A percentile compares a stretch with the other conserved stretches of the same genome.
Evolutionary conservation across 2,888 invertebrate species (phyloP).

Genomic region (Lithophane socia): DNA sequence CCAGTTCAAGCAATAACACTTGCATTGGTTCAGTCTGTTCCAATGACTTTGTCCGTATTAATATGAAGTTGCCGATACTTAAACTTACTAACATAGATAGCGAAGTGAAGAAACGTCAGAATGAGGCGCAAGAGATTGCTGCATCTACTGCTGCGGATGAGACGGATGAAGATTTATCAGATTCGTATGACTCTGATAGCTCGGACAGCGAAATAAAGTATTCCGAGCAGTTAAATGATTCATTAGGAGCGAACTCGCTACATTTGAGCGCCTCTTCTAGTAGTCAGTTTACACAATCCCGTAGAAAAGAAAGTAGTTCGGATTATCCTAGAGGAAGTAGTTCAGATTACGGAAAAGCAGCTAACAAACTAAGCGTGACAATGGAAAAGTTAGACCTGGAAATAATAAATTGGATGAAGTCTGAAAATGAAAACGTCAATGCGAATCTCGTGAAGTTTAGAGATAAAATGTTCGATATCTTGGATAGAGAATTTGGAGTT

Average conservation of each 20-base stretch:
- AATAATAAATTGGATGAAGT: slow-evolving; percentile 75
- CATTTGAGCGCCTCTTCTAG: slow-evolving; percentile 69
- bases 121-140: not conserved
- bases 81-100: slow-evolving; percentile 71
- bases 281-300: slow-evolving; percentile 8
- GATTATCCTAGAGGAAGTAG: slow-evolving; percentile 15
- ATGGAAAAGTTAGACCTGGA: slow-evolving; percentile 74
- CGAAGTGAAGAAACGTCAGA: slow-evolving; percentile 44
- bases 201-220: slow-evolving; percentile 25
- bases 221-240: slow-evolving; percentile 39
- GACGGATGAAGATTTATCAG: slow-evolving; percentile 32
- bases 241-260: slow-evolving; percentile 52
- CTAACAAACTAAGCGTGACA: slow-evolving; percentile 67
- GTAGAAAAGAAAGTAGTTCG: slow-evolving; percentile 33
- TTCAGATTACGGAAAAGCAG: slow-evolving; percentile 50
- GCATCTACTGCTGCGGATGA: slow-evolving; percentile 1
- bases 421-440: slow-evolving; percentile 63
- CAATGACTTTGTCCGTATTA: slow-evolving; percentile 76
- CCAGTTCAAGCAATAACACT: slow-evolving; percentile 78
- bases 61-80: slow-evolving; percentile 81
- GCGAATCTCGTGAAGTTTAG: slow-evolving; percentile 61
- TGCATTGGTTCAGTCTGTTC: slow-evolving; percentile 73
- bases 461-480: slow-evolving; percentile 68
- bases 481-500: slow-evolving; percentile 73
- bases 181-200: slow-evolving; percentile 48